phyloP scores from a whole-genome alignment of 2,888 invertebrate genomes.

The Pandemis heparana region DNA sequence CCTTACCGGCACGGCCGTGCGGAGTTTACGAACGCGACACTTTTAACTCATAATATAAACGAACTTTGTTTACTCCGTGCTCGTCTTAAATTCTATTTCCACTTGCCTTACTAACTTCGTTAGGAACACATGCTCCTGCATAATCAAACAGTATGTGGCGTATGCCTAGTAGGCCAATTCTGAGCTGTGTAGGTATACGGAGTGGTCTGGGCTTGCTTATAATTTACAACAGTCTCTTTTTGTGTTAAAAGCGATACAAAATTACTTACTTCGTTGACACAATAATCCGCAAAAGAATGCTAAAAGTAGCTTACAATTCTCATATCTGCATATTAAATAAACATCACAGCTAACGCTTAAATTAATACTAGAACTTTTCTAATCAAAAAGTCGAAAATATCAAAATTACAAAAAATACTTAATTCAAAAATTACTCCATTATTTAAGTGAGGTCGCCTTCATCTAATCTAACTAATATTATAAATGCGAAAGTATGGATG shows the following conservation, averaged over 20 bases:
- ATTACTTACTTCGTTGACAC: not conserved
- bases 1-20: slow-evolving; percentile 4
- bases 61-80: slow-evolving; percentile 17
- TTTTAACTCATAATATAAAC: slow-evolving; percentile 14
- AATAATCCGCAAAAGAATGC: not conserved
- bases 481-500: no score
- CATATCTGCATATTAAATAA: no score
- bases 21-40: slow-evolving; percentile 8
- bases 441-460: no score
- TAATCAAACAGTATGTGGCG: slow-evolving; percentile 23
- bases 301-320: no score
- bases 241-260: not conserved
- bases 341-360: no score
- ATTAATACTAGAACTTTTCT: no score
- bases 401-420: no score
- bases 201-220: not conserved
- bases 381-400: no score
- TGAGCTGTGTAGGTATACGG: slow-evolving; percentile 1
- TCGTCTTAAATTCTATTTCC: slow-evolving; percentile 36
- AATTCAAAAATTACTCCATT: no score
- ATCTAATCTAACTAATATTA: no score
- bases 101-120: slow-evolving; percentile 38
- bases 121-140: slow-evolving; percentile 37
- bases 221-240: not conserved
- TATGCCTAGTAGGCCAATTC: slow-evolving; percentile 20